Percentiles rank a stretch among this genome's conserved stretches.
These are phyloP conservation scores for Gryllus bimaculatus DNA, from an alignment of 1,140 invertebrate species.

Conservation along the genomic window DNA sequence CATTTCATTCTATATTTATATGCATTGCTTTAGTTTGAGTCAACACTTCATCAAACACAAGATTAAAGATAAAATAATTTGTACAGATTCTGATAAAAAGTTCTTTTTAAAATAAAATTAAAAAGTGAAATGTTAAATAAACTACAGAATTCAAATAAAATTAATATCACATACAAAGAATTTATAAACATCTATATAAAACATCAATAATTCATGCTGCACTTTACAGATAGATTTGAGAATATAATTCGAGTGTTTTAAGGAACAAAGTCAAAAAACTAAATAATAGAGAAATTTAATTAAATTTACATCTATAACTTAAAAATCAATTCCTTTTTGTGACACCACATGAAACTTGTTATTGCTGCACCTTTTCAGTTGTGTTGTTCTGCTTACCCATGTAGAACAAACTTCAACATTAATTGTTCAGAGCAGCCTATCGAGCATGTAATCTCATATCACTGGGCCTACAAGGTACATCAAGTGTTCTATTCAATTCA, in stretches of 20 bases:
- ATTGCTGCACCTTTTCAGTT: background rate
- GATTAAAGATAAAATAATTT: background rate
- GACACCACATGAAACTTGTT: background rate
- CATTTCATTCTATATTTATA: too few relatives aligned
- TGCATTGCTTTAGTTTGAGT: too few relatives aligned
- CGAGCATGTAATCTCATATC: too few relatives aligned
- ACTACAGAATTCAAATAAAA: background rate
- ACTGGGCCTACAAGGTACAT: too few relatives aligned
- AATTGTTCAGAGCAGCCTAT: too few relatives aligned
- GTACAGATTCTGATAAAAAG: background rate
- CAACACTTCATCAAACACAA: too few relatives aligned
- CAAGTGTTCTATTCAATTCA: too few relatives aligned
- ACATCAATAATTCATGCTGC: background rate
- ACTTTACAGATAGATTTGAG: background rate
- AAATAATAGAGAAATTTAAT: background rate
- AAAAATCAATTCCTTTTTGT: background rate
- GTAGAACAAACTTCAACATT: too few relatives aligned
- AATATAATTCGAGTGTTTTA: background rate
- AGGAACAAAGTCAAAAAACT: background rate
- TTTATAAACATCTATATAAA: background rate
- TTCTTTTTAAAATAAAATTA: background rate
- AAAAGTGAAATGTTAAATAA: background rate
- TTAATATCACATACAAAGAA: slow-evolving; percentile 1
- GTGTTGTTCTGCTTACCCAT: too few relatives aligned
- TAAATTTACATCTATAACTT: background rate